phyloP scores from a whole-genome alignment of 2,797 vertebrate species.

The Thunnus albacares region DNA sequence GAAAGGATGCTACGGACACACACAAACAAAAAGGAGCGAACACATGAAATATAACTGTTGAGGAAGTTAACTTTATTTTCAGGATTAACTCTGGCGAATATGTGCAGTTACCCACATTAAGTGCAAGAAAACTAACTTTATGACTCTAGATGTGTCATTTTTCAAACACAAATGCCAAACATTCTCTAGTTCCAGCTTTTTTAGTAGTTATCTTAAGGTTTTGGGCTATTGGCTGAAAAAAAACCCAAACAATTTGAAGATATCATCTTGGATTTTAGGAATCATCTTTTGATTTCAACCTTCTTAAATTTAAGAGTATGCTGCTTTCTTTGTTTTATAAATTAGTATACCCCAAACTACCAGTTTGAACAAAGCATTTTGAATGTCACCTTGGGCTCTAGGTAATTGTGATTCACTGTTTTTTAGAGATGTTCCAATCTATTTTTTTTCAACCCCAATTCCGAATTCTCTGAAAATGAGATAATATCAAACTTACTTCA shows the following conservation, averaged over 20 bases:
- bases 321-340: no score
- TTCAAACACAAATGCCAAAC: no score
- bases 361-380: neutral
- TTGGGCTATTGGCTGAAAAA: neutral
- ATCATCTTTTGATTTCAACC: no score
- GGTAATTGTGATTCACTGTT: neutral
- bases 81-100: neutral
- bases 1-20: slow-evolving; percentile 92
- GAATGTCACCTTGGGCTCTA: neutral
- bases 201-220: neutral
- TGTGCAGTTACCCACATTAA: no score
- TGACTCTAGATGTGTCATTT: neutral
- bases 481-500: no score
- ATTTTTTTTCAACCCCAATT: no score
- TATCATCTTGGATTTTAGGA: no score
- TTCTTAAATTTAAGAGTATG: no score
- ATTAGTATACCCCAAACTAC: no score
- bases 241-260: no score
- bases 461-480: no score
- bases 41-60: neutral
- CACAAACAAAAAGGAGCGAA: neutral
- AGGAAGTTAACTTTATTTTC: neutral
- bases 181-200: neutral
- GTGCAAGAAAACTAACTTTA: neutral
- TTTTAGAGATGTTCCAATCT: no score